phyloP scores from a whole-genome alignment of 2,113 vertebrate species.

The Dipodomys ordii region DNA sequence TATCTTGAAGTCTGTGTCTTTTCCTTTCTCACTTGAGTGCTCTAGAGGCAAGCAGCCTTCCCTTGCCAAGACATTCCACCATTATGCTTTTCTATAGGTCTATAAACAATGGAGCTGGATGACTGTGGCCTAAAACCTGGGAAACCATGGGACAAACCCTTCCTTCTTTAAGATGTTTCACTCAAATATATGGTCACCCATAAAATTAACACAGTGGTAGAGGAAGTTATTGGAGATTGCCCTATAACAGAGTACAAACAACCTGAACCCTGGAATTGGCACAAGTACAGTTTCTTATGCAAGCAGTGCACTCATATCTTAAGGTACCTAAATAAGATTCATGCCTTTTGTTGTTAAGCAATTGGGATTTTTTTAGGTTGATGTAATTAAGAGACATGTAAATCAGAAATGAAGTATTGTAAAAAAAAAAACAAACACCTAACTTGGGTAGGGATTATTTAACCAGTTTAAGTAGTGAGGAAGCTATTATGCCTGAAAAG shows the following conservation, averaged over 20 bases:
- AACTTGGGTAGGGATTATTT: not conserved
- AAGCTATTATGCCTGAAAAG: not conserved
- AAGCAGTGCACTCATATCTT: not conserved
- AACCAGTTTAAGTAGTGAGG: not conserved
- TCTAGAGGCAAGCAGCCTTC: not conserved
- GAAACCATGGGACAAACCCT: not conserved
- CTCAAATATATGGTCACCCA: not conserved
- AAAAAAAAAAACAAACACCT: not conserved
- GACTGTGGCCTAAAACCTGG: too few relatives aligned
- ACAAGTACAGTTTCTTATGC: not conserved
- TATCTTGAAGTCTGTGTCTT: not conserved
- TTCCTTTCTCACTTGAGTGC: too few relatives aligned
- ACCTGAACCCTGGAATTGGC: not conserved
- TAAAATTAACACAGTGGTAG: not conserved
- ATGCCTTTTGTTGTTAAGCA: not conserved
- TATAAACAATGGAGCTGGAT: not conserved
- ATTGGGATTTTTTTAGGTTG: constrained; percentile 29
- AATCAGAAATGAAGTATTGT: not conserved
- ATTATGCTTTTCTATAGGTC: not conserved
- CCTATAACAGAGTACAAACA: not conserved
- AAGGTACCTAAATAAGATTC: not conserved
- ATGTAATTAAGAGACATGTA: not conserved
- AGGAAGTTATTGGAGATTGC: not conserved
- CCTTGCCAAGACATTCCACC: not conserved
- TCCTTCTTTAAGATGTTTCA: not conserved